Base-by-base conservation (phyloP, 2,888 invertebrate species). In the Trichacis sp. region DNA sequence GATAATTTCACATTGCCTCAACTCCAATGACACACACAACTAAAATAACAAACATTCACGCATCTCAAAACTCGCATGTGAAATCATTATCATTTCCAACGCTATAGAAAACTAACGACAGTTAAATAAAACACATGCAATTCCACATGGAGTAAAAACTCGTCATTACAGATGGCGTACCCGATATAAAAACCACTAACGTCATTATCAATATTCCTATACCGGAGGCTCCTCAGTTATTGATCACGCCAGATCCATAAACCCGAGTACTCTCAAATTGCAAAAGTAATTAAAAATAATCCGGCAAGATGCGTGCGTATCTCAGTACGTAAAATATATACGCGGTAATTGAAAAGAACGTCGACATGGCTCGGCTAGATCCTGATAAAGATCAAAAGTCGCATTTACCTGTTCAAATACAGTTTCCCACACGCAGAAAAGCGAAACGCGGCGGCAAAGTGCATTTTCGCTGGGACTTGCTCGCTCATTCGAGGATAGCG, bases 381-480 rank as follows among this genome's bases (percentile, higher is more conserved):
- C 43, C 47, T 59, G 66, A 66, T 62, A 61, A 58, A 66, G 66
- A 66, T 62, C 66, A 66, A 66, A 66, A 66, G 62, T 61, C 58
- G 62, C 55, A 66, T 62, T 66, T 58, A 55, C 62, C 66, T 62
- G 61, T 66, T 61, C 58, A 66, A 62, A 66, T 57, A 66, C 51
- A 43, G 36, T 61, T 24, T 61, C 61, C 57, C 62, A 62, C 52
- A 46, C 48, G 46, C 51, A 58, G 63, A 64, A 64, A 60, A 69
- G 68, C 61, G 54, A 64, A 69, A 49, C 57, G 59, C 53, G 61
- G 71, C 71, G 69, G 68, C 65, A 62, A 71, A 71, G 67, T 69
- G 70, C 65, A 69, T 70, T 64, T 69, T 62, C 33, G 24, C 24
- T 52, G 49, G 48, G 50, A 61, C 42, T 60, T 57, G 19, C 54